Conservation (phyloP, 2,797 vertebrate genomes). For the Taenioides sp. region DNA sequence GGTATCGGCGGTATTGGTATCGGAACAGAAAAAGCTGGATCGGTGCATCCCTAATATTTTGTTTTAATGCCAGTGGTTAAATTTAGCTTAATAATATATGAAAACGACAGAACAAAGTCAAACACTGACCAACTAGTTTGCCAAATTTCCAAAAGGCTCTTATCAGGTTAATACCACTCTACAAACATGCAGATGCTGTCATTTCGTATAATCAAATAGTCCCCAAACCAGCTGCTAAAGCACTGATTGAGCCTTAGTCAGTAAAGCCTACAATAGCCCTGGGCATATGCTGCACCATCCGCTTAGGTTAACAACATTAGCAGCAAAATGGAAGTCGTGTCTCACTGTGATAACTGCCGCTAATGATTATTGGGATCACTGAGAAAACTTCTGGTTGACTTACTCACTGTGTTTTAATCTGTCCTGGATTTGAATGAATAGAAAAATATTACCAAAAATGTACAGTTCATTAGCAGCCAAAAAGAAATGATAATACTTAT, state of each 20-base stretch:
- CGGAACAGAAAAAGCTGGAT: too few species aligned
- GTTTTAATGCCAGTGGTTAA: not conserved
- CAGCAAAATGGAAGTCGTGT: conserved; percentile 51
- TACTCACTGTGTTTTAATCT: conserved; percentile 17
- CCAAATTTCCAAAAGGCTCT: conserved; percentile 32
- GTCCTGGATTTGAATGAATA: conserved; percentile 5
- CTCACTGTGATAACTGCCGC: conserved; percentile 46
- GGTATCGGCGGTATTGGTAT: too few species aligned
- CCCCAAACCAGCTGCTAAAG: conserved; percentile 60
- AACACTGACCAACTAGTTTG: conserved; percentile 14
- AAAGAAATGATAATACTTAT: conserved; percentile 3
- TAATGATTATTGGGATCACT: conserved; percentile 37
- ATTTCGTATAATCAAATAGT: conserved; percentile 47
- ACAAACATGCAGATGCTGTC: conserved; percentile 15
- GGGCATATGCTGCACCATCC: conserved; percentile 58
- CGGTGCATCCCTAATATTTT: too few species aligned
- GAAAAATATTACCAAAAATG: conserved; percentile 4
- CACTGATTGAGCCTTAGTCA: conserved; percentile 59
- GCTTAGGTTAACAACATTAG: conserved; percentile 52
- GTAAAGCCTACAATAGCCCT: conserved; percentile 47
- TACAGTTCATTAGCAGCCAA: not conserved
- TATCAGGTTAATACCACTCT: conserved; percentile 18
- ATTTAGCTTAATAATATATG: not conserved
- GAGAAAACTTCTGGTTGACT: conserved; percentile 25
- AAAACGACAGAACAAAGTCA: not conserved